Conservation (phyloP, 92 coral and sea anemone genomes). For the Actinernus sp. region DNA sequence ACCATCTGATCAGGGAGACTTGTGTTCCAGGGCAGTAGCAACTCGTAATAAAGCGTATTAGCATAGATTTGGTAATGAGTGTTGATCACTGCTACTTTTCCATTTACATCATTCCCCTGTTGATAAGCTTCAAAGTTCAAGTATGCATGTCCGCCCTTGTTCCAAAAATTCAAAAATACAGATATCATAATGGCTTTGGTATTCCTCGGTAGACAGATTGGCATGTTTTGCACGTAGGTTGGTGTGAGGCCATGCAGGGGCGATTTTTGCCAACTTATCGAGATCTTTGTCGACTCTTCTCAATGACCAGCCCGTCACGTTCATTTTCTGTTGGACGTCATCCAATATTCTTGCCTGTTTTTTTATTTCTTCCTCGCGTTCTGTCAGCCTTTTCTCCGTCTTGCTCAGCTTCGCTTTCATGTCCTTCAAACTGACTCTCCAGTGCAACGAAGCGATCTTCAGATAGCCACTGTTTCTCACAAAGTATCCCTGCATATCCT, state of each 20-base stretch:
- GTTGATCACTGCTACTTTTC: constrained; percentile 36
- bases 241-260: constrained; percentile 58
- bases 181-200: constrained; percentile 74
- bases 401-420: too few species aligned
- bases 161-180: constrained; percentile 54
- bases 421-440: too few species aligned
- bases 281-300: constrained; percentile 52
- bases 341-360: constrained; percentile 6
- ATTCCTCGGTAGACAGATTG: constrained; percentile 47
- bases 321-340: constrained; percentile 1
- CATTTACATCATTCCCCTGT: constrained; percentile 49
- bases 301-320: constrained; percentile 30
- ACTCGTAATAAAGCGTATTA: constrained; percentile 64
- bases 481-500: constrained; percentile 46
- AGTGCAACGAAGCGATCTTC: constrained; percentile 33
- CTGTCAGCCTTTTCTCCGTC: too few species aligned
- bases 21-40: constrained; percentile 60
- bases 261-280: constrained; percentile 21
- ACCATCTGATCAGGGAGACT: constrained; percentile 39
- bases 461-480: constrained; percentile 42
- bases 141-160: constrained; percentile 49
- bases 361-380: constrained; percentile 13
- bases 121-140: constrained; percentile 54
- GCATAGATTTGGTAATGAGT: constrained; percentile 47
- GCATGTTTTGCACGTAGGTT: constrained; percentile 65